Evolutionary conservation across 2,888 invertebrate species (phyloP), one percentile per base, ranked within the genome.

Genomic region (Eristalis arbustorum): DNA sequence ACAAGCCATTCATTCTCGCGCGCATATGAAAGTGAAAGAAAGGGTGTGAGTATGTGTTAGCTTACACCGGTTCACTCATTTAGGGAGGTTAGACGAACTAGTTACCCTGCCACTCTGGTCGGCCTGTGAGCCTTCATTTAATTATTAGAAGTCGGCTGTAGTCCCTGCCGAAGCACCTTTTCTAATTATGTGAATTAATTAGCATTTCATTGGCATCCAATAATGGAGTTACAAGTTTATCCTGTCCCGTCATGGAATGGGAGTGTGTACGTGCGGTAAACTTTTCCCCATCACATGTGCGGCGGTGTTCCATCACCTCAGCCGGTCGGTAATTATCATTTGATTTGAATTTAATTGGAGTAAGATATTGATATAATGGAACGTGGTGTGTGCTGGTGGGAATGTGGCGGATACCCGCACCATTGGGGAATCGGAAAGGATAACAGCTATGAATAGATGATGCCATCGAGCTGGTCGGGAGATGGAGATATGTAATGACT

Each of bases 201-300:
- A 72, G 72, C 49, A 63, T 63, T 72, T 72, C 72, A 72, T 72
- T 62, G 62, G 72, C 49, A 72, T 22, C 62, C 40, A 49, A 62
- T 63, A 63, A 63, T 40, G 28, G 28, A 61, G 62, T 62, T 61
- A 18, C 42, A 28, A 62, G 31, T 49, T 31, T 34, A 28, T 18
- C 8, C 49, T 8, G 49, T 18, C 42, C 31, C 37, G n/a, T 18
- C n/a, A 14, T 25, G 42, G 13, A 37, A 14, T 4, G 28, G 49
- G 42, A 62, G 28, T 40, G 2, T 69, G 34, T 37, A 57, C 37
- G 34, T 37, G 69, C 57, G 14, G 69, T 37, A 56, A 57, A 34
- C 34, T 56, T 68, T 57, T 1, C 23, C 23, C 3, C 14, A 14
- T n/a, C 25, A 23, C 28, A 14, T 34, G 34, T 22, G 22, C 10